A percentile compares a stretch with the other conserved stretches of the same genome.
Evolutionary conservation across 2,797 vertebrate species (phyloP).

Genomic region (Takifugu rubripes): DNA sequence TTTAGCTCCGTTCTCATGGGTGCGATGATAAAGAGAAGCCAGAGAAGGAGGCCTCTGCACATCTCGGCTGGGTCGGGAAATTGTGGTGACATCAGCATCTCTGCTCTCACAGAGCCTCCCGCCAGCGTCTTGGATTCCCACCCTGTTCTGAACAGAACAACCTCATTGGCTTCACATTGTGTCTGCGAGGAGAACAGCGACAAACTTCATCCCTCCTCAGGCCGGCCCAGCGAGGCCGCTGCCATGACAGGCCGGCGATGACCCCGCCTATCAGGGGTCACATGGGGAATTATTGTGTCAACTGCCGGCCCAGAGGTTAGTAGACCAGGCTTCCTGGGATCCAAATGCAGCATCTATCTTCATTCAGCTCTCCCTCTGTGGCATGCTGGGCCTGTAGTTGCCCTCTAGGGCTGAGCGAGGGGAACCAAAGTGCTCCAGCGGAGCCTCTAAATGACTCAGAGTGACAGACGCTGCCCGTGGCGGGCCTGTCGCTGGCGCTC

Average conservation of each 20-base stretch:
- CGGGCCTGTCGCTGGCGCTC: slow-evolving; percentile 25
- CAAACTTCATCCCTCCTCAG: slow-evolving; percentile 39
- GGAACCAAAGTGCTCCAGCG: slow-evolving; percentile 45
- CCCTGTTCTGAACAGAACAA: slow-evolving; percentile 46
- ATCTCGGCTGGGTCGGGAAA: slow-evolving; percentile 27
- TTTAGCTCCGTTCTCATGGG: too few relatives aligned
- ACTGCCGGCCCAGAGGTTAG: slow-evolving; percentile 59
- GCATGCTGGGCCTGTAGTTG: slow-evolving; percentile 46
- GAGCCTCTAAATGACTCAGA: slow-evolving; percentile 50
- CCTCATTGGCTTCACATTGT: slow-evolving; percentile 66
- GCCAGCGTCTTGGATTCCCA: slow-evolving; percentile 41
- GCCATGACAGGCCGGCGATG: slow-evolving; percentile 62
- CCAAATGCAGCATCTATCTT: slow-evolving; percentile 14
- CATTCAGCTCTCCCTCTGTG: slow-evolving; percentile 5
- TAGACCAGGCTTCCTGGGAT: slow-evolving; percentile 17
- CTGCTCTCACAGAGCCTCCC: slow-evolving; percentile 27
- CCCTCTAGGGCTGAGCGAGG: slow-evolving; percentile 49
- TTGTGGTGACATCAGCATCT: slow-evolving; percentile 37
- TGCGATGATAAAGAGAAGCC: too few relatives aligned
- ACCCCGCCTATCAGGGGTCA: slow-evolving; percentile 67
- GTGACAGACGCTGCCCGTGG: slow-evolving; percentile 44
- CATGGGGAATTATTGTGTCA: slow-evolving; percentile 63
- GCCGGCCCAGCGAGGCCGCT: slow-evolving; percentile 50
- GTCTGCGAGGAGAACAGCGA: slow-evolving; percentile 31
- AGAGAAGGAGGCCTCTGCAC: neutral